phyloP scores from a whole-genome alignment of 2,113 vertebrate genomes.

The Porphyrio hochstetteri region DNA sequence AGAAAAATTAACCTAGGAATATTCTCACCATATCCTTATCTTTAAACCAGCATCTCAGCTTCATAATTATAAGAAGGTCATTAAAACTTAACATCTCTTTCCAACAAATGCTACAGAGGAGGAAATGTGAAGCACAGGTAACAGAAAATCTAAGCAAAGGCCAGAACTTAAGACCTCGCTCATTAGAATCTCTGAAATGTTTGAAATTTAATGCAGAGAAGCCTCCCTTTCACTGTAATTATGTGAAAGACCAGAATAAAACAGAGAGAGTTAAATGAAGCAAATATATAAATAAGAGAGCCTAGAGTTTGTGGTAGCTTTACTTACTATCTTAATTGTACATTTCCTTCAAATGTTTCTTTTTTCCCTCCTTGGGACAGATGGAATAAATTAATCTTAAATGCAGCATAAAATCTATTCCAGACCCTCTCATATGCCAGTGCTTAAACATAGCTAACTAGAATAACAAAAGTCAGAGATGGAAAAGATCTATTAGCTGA shows the following conservation, averaged over 20 bases:
- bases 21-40: background rate
- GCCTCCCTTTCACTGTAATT: slow-evolving; percentile 32
- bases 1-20: background rate
- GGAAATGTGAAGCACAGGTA: background rate
- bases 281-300: slow-evolving; percentile 61
- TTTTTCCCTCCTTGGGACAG: slow-evolving; percentile 52
- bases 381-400: slow-evolving; percentile 71
- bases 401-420: slow-evolving; percentile 67
- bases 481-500: slow-evolving; percentile 63
- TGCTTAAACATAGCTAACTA: slow-evolving; percentile 54
- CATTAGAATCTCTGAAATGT: slow-evolving; percentile 39
- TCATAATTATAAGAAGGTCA: background rate
- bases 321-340: slow-evolving; percentile 63
- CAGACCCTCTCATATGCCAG: slow-evolving; percentile 51
- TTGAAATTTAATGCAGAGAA: slow-evolving; percentile 6
- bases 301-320: slow-evolving; percentile 53
- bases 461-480: slow-evolving; percentile 63
- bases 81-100: background rate
- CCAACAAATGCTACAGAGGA: background rate
- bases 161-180: slow-evolving; percentile 4
- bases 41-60: background rate
- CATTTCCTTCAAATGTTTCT: slow-evolving; percentile 58
- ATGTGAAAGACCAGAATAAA: slow-evolving; percentile 49
- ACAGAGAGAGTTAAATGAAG: slow-evolving; percentile 40
- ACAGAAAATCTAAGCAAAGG: background rate